Base-by-base conservation (phyloP, 2,797 vertebrate genomes). In the Chaunax sp. region DNA sequence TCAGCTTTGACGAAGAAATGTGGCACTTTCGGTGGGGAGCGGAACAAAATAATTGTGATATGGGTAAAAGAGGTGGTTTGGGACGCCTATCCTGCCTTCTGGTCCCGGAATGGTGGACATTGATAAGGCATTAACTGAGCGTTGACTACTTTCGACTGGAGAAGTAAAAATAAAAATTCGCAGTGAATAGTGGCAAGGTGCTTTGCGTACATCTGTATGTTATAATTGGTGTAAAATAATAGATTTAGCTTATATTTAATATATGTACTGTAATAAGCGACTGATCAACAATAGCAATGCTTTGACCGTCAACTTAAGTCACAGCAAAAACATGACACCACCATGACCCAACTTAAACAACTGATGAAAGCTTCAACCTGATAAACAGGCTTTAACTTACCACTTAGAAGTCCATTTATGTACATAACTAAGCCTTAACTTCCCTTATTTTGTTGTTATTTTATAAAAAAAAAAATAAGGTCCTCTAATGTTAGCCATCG, bases 71-170 rank as follows among this genome's bases (percentile, higher is more conserved):
- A 65, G 69, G 74, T 72, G 84, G 44, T 67, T 83, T 64, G 12
- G 83, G 84, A 58, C 74, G 69, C 61, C 62, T 68, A n/a, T 15
- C 47, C 37, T 73, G 81, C 40, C 57, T 59, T 33, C 59, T 62
- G 67, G 18, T 81, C 85, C 86, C 87, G 90, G 89, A 93, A 92
- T 92, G 92, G 89, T 89, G 91, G 92, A 92, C 89, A 81, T 84
- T 77, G 86, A 85, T 56, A 77, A 87, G 68, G 74, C 84, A 43
- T 52, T 63, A 20, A 60, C 72, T 65, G 64, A 80, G 5, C 81
- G 45, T 44, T 23, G 67, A 73, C 77, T 57, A 66, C 12, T 69
- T 69, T 50, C 45, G 33, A 25, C 52, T 53, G 23, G 46, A 55
- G 51, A n/a, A 28, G 26, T 26, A 16, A 44, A 11, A 37, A 49